Percentiles rank a stretch among this genome's conserved stretches.
phyloP scores from a whole-genome alignment of 2,797 vertebrate species.

The Cuculus canorus region DNA sequence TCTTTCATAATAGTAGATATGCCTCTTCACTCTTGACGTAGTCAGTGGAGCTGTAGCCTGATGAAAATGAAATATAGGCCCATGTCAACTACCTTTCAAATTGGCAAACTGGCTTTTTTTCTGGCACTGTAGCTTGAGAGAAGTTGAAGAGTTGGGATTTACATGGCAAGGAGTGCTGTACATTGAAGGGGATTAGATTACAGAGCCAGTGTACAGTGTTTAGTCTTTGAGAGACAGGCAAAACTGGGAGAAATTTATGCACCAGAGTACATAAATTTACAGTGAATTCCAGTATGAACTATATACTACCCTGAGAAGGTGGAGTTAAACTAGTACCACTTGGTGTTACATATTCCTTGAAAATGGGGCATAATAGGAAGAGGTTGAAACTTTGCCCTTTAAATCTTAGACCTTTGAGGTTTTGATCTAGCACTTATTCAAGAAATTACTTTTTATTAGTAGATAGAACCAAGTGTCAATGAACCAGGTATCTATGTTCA shows the following conservation, averaged over 20 bases:
- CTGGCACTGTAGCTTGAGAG: not conserved
- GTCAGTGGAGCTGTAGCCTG: not conserved
- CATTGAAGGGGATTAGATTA: accelerated
- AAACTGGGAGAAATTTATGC: not conserved
- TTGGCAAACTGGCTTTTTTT: not conserved
- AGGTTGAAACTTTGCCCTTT: not conserved
- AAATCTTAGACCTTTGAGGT: not conserved
- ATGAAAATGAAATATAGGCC: not conserved
- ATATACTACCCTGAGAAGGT: not conserved
- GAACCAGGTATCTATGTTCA: not conserved
- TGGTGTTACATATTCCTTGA: not conserved
- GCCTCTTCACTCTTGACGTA: not conserved
- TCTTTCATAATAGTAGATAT: not conserved
- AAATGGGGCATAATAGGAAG: not conserved
- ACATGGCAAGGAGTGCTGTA: not conserved
- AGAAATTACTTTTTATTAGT: not conserved
- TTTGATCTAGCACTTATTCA: not conserved
- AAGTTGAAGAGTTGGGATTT: not conserved
- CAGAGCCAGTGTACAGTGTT: not conserved
- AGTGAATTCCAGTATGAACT: not conserved
- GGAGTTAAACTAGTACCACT: not conserved
- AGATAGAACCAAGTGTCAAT: not conserved
- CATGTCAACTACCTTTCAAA: not conserved
- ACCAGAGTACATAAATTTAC: not conserved
- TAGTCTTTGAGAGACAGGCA: not conserved